Base-by-base conservation (phyloP, 1,140 invertebrate species). In the Sarcophaga bullata region DNA sequence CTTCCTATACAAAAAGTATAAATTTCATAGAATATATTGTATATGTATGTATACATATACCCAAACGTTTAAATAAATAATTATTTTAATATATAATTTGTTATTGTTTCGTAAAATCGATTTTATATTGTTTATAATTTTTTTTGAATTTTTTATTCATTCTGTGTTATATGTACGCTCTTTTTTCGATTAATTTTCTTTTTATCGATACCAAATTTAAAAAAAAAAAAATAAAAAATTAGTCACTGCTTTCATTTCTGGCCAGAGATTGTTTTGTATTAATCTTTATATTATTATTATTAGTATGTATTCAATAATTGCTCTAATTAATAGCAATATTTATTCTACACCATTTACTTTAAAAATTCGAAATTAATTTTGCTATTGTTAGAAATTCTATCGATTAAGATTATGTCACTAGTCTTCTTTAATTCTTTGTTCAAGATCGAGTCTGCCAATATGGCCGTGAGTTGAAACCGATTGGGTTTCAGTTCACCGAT, bases 81-180 rank as follows among this genome's bases (percentile, higher is more conserved):
- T 17, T 15, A 62, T 8, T n/a, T 68, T 68, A 68, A 25, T 68
- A 58, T 58, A 58, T 58, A 58, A 58, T 68, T 68, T 68, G 62
- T 68, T 68, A 68, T 68, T 68, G 62, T 68, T 68, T 68, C 62
- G 62, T 68, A 25, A 58, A 58, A n/a, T 58, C 6, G 54, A n/a
- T 58, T 58, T 58, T 7, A 7, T 58, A 6, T 58, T 15, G 25
- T 37, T 37, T 58, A 7, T 58, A 15, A 15, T 58, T 58, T 58
- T 58, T 7, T 58, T 58, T 58, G 13, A 37, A 4, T 37, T 37
- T 37, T 37, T 37, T 37, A 37, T 37, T 68, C 19, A 19, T 68
- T 19, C 19, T 68, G 7, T 68, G 54, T 68, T 68, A 37, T 37
- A 37, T 68, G 62, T 25, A 68, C 62, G 62, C 19, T 68, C 58